Evolutionary conservation across 2,797 vertebrate species (phyloP).

Genomic region (Sebastes goodei): DNA sequence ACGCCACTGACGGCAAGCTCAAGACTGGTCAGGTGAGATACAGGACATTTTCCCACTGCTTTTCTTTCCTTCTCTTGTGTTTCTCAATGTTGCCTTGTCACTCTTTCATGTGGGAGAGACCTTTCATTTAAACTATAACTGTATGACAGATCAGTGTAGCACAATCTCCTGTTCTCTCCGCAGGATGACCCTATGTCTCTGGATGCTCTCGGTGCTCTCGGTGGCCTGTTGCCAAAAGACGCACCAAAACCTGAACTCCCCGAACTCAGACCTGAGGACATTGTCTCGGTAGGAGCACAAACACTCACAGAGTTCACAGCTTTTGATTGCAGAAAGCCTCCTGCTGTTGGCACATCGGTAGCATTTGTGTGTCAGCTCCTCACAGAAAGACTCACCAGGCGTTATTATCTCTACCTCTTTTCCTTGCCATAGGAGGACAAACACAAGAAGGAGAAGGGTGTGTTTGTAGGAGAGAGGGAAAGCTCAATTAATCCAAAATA

Average conservation of each 20-base stretch:
- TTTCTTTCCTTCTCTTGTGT: neutral
- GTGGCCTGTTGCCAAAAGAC: conserved; percentile 59
- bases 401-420: neutral
- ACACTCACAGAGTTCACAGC: neutral
- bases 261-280: conserved; percentile 50
- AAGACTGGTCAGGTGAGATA: conserved; percentile 50
- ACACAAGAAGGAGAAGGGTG: conserved; percentile 65
- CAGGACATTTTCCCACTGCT: neutral
- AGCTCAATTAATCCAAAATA: conserved; percentile 72
- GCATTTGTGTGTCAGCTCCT: neutral
- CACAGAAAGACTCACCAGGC: neutral
- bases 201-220: conserved; percentile 74
- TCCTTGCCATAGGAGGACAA: conserved; percentile 64
- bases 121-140: neutral
- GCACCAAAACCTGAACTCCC: conserved; percentile 59
- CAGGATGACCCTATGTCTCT: conserved; percentile 61
- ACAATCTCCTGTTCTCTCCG: neutral
- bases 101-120: neutral
- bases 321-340: neutral
- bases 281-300: conserved; percentile 67
- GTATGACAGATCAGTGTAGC: neutral
- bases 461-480: conserved; percentile 77
- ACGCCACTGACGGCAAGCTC: conserved; percentile 9
- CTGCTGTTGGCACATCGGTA: neutral
- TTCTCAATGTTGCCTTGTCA: neutral